Base-by-base conservation (phyloP, 1,140 invertebrate species). In the Diabrotica undecimpunctata region DNA sequence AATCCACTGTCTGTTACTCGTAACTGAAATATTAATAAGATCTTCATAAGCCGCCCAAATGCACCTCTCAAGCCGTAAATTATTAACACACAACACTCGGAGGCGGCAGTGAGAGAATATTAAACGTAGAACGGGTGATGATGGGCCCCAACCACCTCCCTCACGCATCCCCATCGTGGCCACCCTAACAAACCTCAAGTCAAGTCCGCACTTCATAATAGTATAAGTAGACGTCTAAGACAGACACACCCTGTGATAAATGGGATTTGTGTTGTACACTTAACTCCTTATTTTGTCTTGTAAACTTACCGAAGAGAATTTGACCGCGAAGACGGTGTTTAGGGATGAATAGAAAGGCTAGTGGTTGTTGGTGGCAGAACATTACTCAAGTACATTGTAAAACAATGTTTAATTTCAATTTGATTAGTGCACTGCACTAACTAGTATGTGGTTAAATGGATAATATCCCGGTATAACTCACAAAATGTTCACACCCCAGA, bases 201-300 rank as follows among this genome's bases (percentile, higher is more conserved):
- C 61, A 63, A 69, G 69, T 67, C 59, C 63, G 69, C 69, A 67
- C 69, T 70, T 70, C 69, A 70, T 70, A 70, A 70, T 67, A 65
- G 65, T 59, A 70, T 70, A 70, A 70, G 69, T 67, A 67, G 66
- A 70, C 62, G 69, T 70, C 69, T 59, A 14, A 66, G 64, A 61
- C 69, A 70, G 69, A 64, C 69, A 10, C 67, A 53, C 38, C 46
- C 46, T 13, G 62, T 70, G 69, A 70, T 70, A 70, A 70, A 70
- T 70, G 69, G 67, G 66, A 65, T 25, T 62, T 67, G 63, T 14
- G 35, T 36, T 36, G 46, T 50, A 61, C 50, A 52, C 59, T 50
- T 39, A 61, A 61, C 59, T 61, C 59, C 59, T 61, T 61, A 61
- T 61, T 61, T 61, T 52, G 59, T 35, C 25, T 52, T 61, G 41